phyloP scores from a whole-genome alignment of 2,888 invertebrate species.

The Epirrhoe alternata region DNA sequence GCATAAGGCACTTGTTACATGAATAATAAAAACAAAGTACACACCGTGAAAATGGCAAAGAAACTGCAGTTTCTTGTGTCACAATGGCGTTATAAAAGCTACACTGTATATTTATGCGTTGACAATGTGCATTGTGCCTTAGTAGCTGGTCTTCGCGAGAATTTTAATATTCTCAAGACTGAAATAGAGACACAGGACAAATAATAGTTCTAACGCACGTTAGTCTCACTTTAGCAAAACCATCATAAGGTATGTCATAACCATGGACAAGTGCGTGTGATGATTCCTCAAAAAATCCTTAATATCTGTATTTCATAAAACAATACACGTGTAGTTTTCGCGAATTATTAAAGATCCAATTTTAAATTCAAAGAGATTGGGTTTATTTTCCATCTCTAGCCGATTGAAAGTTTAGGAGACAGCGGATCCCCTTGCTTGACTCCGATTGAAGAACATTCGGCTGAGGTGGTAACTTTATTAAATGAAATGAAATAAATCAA shows the following conservation, averaged over 20 bases:
- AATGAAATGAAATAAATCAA: no score
- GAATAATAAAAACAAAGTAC: constrained; percentile 80
- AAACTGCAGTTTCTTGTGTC: constrained; percentile 71
- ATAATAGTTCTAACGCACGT: constrained; percentile 8
- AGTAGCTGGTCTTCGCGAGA: constrained; percentile 53
- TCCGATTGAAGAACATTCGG: no score
- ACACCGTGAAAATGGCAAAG: constrained; percentile 75
- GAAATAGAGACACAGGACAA: constrained; percentile 43
- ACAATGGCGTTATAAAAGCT: constrained; percentile 81
- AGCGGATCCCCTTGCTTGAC: no score
- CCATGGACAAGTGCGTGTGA: not conserved
- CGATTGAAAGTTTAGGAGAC: no score
- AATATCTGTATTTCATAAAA: no score
- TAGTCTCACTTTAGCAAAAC: constrained; percentile 9
- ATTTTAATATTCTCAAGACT: constrained; percentile 61
- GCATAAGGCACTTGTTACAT: constrained; percentile 76
- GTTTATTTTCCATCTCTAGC: no score
- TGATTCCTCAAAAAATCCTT: no score
- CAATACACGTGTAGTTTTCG: no score
- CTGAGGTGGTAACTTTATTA: no score
- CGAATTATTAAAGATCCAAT: no score
- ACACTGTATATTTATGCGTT: constrained; percentile 81
- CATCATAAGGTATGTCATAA: not conserved
- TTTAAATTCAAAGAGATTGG: no score
- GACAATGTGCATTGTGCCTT: constrained; percentile 81